Base-by-base conservation (phyloP, 2,888 invertebrate species). In the Platycheirus albimanus region DNA sequence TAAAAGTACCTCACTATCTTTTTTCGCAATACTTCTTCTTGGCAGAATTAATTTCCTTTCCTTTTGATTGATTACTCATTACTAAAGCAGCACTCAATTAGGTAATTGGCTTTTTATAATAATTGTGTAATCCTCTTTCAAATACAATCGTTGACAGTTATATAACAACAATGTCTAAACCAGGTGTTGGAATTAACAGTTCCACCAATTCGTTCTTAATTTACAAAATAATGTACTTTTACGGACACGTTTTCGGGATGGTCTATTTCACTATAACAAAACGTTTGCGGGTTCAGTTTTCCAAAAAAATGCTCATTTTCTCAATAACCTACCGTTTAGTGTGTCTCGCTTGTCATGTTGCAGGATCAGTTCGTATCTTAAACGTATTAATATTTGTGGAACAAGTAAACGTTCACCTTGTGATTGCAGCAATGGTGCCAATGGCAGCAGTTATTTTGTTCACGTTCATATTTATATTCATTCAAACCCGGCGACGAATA, bases 141-240 rank as follows among this genome's bases (percentile, higher is more conserved):
- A n/a, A n/a, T n/a, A n/a, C n/a, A n/a, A n/a, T 24, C 24, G 3
- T 24, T 3, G 24, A 6, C 24, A 24, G 24, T 24, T 8, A 8
- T 4, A 8, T 33, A 1, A 33, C 1, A 33, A 33, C 7, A 8
- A 33, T 2, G 30, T 33, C 7, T 6, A 33, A 8, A 8, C 6
- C 30, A 4, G 30, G 5, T 33, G n/a, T n/a, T n/a, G n/a, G n/a
- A n/a, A n/a, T n/a, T n/a, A 3, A 8, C 5, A 33, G 7, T 33
- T 8, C 1, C 7, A 8, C 30, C 1, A 33, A 33, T 24, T 11
- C 36, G 3, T 3, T 11, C 11, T 1, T 1, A 11, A 10, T 52
- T 8, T 38, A 41, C 5, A 56, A 56, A 41, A 10, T 24, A 20
- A 56, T 56, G 38, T 41, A 24, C 56, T 41, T 10, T 10, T 56